These are phyloP conservation scores for Anthrax anthrax DNA, from an alignment of 2,888 invertebrate species.

Conservation along the genomic window DNA sequence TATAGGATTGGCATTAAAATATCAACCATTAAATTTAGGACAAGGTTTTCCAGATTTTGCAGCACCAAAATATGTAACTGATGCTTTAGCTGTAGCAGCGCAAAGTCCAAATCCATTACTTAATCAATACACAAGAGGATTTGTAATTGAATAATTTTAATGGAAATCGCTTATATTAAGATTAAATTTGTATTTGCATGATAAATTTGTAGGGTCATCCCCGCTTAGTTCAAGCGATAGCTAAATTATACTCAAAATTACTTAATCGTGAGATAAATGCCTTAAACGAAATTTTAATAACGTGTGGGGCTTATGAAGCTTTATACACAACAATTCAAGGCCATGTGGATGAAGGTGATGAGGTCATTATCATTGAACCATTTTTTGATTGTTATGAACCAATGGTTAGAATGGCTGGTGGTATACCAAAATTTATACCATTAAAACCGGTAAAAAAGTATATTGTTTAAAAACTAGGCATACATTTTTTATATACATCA, in stretches of 20 bases:
- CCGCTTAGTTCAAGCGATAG: conserved; percentile 67
- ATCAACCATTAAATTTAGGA: conserved; percentile 84
- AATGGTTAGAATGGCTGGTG: conserved; percentile 81
- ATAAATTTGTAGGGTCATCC: conserved; percentile 65
- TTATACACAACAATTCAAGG: conserved; percentile 73
- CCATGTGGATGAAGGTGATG: conserved; percentile 72
- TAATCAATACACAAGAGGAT: conserved; percentile 89
- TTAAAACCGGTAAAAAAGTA: conserved; percentile 54
- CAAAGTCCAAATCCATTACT: conserved; percentile 54
- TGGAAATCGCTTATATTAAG: too few relatives aligned
- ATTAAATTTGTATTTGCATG: too few relatives aligned
- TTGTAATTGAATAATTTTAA: conserved; percentile 46
- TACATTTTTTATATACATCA: not conserved
- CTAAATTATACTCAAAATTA: conserved; percentile 71
- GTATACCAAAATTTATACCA: conserved; percentile 73
- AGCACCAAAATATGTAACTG: conserved; percentile 67
- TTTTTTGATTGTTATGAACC: conserved; percentile 97
- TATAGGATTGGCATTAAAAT: conserved; percentile 61
- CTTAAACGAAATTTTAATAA: conserved; percentile 72
- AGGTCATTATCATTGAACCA: conserved; percentile 95
- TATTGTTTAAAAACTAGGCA: conserved; percentile 4
- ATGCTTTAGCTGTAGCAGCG: conserved; percentile 55
- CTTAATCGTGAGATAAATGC: conserved; percentile 66
- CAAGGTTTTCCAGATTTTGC: conserved; percentile 93
- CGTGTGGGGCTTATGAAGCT: conserved; percentile 89